Conservation (phyloP, 2,888 invertebrate genomes). For the Dasysyrphus albostriatus region DNA sequence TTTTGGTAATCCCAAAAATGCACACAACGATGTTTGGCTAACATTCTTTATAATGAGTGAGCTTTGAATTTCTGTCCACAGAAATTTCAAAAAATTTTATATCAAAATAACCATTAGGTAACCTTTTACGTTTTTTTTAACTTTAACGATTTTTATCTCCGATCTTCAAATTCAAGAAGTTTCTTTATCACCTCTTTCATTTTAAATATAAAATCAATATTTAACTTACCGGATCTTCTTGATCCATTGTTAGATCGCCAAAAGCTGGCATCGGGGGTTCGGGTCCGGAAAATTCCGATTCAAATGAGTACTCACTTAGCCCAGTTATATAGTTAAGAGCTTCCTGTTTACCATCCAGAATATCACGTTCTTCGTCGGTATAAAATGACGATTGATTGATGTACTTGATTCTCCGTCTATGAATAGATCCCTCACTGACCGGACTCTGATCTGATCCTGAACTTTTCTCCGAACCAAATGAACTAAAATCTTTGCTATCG, state of each 20-base stretch:
- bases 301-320: conserved; percentile 84
- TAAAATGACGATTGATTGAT: conserved; percentile 85
- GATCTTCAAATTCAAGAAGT: background rate
- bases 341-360: conserved; percentile 81
- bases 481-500: conserved; percentile 75
- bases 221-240: conserved; percentile 83
- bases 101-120: too few species aligned
- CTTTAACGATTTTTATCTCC: background rate
- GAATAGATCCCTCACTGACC: conserved; percentile 82
- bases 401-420: conserved; percentile 85
- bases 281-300: conserved; percentile 84
- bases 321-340: conserved; percentile 80
- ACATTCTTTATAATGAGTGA: too few species aligned
- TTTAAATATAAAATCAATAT: background rate
- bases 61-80: too few species aligned
- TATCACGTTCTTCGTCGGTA: conserved; percentile 85
- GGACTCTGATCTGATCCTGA: conserved; percentile 78
- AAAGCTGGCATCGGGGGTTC: conserved; percentile 85
- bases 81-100: too few species aligned
- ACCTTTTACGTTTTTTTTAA: too few species aligned
- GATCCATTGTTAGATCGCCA: conserved; percentile 83
- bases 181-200: background rate
- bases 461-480: conserved; percentile 77
- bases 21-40: too few species aligned
- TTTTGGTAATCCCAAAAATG: too few species aligned